phyloP scores from a whole-genome alignment of 2,888 invertebrate genomes.

The Hedya salicella region DNA sequence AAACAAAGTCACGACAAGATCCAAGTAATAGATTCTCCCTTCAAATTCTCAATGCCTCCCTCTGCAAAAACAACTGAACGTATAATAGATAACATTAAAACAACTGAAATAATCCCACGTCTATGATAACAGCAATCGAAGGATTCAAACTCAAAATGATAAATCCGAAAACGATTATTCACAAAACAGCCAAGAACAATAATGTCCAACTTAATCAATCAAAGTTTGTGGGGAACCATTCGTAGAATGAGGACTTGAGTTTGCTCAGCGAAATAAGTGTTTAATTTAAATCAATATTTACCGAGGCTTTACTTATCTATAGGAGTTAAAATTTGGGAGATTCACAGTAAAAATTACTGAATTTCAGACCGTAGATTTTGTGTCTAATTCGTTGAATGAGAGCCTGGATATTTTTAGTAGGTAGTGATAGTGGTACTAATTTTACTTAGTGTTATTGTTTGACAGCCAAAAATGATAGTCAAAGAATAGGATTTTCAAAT shows the following conservation, averaged over 20 bases:
- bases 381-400: no score
- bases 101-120: slow-evolving; percentile 13
- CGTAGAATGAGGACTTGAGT: slow-evolving; percentile 46
- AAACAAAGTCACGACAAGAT: no score
- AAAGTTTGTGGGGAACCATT: slow-evolving; percentile 54
- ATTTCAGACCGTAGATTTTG: not conserved
- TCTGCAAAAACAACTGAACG: slow-evolving; percentile 7
- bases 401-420: no score
- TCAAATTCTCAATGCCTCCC: not conserved
- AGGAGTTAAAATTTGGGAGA: not conserved
- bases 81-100: no score
- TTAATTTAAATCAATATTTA: slow-evolving; percentile 51
- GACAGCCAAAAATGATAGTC: no score
- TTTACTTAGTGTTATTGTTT: no score
- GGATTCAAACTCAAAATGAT: slow-evolving; percentile 31
- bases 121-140: slow-evolving; percentile 22
- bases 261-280: slow-evolving; percentile 54
- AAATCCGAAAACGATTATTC: slow-evolving; percentile 36
- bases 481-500: no score
- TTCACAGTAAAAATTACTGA: not conserved
- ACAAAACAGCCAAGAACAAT: slow-evolving; percentile 48
- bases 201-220: slow-evolving; percentile 67
- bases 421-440: no score
- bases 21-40: no score
- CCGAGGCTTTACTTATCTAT: slow-evolving; percentile 30